A percentile compares a stretch with the other conserved stretches of the same genome.
Evolutionary conservation across 2,113 vertebrate species (phyloP).

Genomic region (Ovibos moschatus): DNA sequence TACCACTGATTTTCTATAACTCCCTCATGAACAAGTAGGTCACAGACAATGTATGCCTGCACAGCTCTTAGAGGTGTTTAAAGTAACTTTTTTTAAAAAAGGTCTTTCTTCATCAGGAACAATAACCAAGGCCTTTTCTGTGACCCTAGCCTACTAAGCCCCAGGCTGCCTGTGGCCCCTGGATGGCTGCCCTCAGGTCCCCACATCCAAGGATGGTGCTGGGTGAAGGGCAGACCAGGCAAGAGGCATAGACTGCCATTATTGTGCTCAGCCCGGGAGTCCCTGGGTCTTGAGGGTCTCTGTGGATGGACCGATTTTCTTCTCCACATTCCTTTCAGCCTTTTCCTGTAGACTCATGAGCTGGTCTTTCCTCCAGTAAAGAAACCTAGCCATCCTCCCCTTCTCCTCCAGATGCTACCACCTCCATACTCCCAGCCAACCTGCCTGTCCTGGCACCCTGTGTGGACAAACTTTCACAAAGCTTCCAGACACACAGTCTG

Average conservation of each 20-base stretch:
- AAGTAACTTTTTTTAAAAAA: not conserved
- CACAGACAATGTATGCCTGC: not conserved
- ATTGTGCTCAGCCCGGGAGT: accelerated
- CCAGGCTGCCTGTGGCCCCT: not conserved
- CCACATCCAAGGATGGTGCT: not conserved
- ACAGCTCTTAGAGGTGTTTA: not conserved
- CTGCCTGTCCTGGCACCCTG: slow-evolving; percentile 86
- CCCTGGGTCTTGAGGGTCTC: not conserved
- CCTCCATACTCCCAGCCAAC: slow-evolving; percentile 89
- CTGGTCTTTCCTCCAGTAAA: slow-evolving; percentile 83
- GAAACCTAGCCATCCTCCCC: slow-evolving; percentile 85
- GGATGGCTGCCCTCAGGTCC: not conserved
- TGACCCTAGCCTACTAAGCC: not conserved
- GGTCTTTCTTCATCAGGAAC: not conserved
- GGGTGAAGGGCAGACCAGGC: not conserved
- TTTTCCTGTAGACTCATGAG: not conserved
- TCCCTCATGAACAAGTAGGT: not conserved
- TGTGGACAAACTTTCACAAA: slow-evolving; percentile 84
- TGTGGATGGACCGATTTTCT: not conserved
- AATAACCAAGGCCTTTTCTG: not conserved
- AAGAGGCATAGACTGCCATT: too few relatives aligned
- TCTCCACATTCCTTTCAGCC: not conserved
- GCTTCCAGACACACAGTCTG: slow-evolving; percentile 88
- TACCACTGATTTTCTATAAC: not conserved
- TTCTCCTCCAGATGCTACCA: slow-evolving; percentile 87